Evolutionary conservation across 2,113 vertebrate genomes (phyloP), one percentile per base, ranked within the genome.

Genomic region (Lepidiolamprologus cunningtoni): DNA sequence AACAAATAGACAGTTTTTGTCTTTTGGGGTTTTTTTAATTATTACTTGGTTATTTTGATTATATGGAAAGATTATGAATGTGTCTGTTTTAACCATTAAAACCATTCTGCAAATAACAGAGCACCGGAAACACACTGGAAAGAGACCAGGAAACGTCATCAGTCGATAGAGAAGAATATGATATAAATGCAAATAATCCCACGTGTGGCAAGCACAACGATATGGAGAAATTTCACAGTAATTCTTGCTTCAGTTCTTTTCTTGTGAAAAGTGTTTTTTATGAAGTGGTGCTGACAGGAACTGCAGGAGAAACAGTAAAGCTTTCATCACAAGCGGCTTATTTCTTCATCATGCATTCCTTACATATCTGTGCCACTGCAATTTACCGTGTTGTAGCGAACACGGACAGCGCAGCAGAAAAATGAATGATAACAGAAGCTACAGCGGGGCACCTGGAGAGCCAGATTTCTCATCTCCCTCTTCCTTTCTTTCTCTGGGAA

Each of bases 401-500:
- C 37, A 14, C 1, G 7, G 6, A 83, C 50, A 40, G 66, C 57
- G 19, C 45, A 1, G 23, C 4, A 52, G 85, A 81, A 40, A n/a
- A 6, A 21, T 9, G 8, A 53, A 81, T 7, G 54, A 85, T 21
- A 35, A 28, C 53, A 42, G 52, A 23, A 28, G n/a, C 9, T 26
- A n/a, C 17, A 3, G 33, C 13, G 9, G 12, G 57, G 78, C 61
- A 87, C 83, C 80, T 88, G 86, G 66, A 84, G 47, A 83, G 80
- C 21, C 71, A 23, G 86, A 84, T 28, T 33, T 58, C 80, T 86
- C 89, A 10, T 80, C 78, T 86, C 35, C 26, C 88, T 79, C 80
- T 80, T 87, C 82, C 89, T 79, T 53, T 91, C 93, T 87, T 90
- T 91, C 91, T 90, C 91, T 95, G 95, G 94, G 95, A 96, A 96